These are phyloP conservation scores for Torymus auratus DNA, from an alignment of 2,888 invertebrate genomes.

Conservation along the genomic window DNA sequence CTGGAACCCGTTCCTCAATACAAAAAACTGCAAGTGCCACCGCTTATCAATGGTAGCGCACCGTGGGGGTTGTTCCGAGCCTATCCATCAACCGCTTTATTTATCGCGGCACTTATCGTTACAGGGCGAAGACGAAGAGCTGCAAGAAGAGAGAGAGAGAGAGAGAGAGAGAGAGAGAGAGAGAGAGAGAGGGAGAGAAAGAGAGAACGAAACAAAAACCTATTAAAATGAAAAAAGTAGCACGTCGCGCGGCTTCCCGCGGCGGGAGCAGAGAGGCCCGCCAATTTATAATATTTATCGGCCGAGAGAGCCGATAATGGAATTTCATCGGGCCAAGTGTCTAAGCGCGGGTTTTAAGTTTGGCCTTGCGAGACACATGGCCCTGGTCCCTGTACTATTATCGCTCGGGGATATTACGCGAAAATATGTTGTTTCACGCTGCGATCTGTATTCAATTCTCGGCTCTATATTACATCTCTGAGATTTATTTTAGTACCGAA, in stretches of 20 bases:
- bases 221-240: no score
- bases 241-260: no score
- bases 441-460: not conserved
- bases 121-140: not conserved
- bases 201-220: not conserved
- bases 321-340: slow-evolving; percentile 65
- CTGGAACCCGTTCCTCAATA: no score
- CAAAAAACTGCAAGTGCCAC: no score
- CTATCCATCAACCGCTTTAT: slow-evolving; percentile 16
- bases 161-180: slow-evolving; percentile 3
- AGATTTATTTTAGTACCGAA: no score
- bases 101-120: slow-evolving; percentile 33
- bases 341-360: slow-evolving; percentile 41
- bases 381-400: not conserved
- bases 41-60: no score
- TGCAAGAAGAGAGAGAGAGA: slow-evolving; percentile 10
- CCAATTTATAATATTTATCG: slow-evolving; percentile 76
- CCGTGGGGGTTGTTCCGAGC: not conserved
- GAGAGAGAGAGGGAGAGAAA: slow-evolving; percentile 44
- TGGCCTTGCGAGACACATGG: slow-evolving; percentile 26
- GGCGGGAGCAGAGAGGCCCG: slow-evolving; percentile 39
- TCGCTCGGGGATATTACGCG: slow-evolving; percentile 35
- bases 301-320: slow-evolving; percentile 71
- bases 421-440: slow-evolving; percentile 39
- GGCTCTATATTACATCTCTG: no score